Evolutionary conservation across 2,113 vertebrate genomes (phyloP).

Genomic region (Notarius quadriscutis): DNA sequence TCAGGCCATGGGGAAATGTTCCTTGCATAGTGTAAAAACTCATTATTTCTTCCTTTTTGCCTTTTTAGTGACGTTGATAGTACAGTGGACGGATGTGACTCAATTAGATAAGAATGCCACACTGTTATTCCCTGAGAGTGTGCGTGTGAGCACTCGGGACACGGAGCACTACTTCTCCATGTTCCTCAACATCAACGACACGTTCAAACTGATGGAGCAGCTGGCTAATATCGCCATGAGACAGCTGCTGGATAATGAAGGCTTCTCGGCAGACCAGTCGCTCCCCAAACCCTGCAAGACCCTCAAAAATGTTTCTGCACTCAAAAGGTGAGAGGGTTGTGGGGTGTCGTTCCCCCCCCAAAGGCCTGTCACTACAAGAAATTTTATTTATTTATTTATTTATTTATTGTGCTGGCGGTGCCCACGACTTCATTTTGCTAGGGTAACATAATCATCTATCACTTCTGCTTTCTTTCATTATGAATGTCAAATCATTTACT

Average conservation of each 20-base stretch:
- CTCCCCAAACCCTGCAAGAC: slow-evolving; percentile 84
- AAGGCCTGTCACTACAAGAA: no score
- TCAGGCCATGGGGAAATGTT: background rate
- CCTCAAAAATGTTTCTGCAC: slow-evolving; percentile 86
- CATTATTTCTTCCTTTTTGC: background rate
- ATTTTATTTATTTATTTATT: no score
- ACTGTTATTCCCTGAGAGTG: slow-evolving; percentile 90
- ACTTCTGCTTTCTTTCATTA: no score
- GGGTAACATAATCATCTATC: no score
- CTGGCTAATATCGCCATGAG: slow-evolving; percentile 94
- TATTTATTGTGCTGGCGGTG: no score
- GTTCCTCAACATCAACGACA: slow-evolving; percentile 95
- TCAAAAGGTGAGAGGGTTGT: slow-evolving; percentile 75
- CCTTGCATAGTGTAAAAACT: background rate
- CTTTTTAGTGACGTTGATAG: slow-evolving; percentile 85
- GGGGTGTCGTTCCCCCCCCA: no score
- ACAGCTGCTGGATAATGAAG: slow-evolving; percentile 88
- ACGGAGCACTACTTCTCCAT: slow-evolving; percentile 94
- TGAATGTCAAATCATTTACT: no score
- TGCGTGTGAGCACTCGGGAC: slow-evolving; percentile 87
- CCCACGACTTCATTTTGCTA: no score
- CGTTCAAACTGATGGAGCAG: slow-evolving; percentile 97
- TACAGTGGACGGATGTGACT: slow-evolving; percentile 93
- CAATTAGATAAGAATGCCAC: slow-evolving; percentile 94
- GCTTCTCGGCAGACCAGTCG: slow-evolving; percentile 82